phyloP scores from a whole-genome alignment of 1,140 invertebrate genomes.

The Brachionus plicatilis region DNA sequence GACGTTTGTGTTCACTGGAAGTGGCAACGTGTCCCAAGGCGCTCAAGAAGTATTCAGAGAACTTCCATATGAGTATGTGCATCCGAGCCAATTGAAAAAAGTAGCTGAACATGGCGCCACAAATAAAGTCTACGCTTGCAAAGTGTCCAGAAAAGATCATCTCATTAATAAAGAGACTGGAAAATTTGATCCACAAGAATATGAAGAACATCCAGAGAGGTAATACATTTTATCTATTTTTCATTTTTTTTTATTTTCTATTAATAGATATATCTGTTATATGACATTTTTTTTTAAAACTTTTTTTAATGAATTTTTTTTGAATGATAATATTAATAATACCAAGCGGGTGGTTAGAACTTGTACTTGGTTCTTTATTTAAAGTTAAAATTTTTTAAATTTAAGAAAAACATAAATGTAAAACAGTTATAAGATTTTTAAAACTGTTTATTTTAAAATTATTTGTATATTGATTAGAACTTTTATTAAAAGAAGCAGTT shows the following conservation, averaged over 20 bases:
- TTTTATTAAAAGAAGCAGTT: no score
- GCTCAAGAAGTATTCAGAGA: constrained; percentile 97
- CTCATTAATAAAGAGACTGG: constrained; percentile 78
- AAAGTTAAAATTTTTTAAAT: no score
- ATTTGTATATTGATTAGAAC: no score
- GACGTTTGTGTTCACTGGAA: constrained; percentile 39
- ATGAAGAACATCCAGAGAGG: constrained; percentile 77
- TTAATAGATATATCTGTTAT: background rate
- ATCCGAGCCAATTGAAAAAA: constrained; percentile 84
- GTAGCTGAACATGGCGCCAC: constrained; percentile 88
- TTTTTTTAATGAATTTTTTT: background rate
- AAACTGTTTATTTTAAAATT: no score
- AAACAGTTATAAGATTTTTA: no score
- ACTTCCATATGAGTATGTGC: constrained; percentile 92
- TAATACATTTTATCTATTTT: background rate
- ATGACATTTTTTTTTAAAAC: background rate
- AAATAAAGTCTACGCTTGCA: constrained; percentile 89
- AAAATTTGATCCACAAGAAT: constrained; percentile 82
- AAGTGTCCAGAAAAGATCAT: constrained; percentile 82
- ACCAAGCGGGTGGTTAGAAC: no score
- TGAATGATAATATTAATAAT: no score
- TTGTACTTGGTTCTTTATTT: no score
- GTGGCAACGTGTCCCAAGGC: constrained; percentile 68
- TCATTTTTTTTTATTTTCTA: background rate
- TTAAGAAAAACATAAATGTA: no score